Percentiles rank a stretch among this genome's conserved stretches.
phyloP scores from a whole-genome alignment of 2,113 vertebrate species.

The Laticauda colubrina region DNA sequence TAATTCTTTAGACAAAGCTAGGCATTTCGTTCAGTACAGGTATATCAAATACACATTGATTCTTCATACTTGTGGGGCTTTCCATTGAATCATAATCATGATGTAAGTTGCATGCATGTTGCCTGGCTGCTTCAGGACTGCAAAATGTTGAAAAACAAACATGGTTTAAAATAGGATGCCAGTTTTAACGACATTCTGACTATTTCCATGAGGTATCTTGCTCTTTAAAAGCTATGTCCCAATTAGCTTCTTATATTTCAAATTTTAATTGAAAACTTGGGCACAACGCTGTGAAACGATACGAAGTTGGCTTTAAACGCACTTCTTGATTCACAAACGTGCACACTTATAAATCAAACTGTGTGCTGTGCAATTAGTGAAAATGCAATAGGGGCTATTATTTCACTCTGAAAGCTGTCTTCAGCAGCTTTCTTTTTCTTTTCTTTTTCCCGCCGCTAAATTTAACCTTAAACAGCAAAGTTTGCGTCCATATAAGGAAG shows the following conservation, averaged over 20 bases:
- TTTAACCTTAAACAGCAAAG: neutral
- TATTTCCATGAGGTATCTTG: neutral
- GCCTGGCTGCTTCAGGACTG: neutral
- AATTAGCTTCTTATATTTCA: neutral
- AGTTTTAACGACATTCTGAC: neutral
- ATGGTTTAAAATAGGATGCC: neutral
- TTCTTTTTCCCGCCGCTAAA: neutral
- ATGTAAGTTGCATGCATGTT: rapidly evolving
- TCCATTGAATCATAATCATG: neutral
- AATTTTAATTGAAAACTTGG: rapidly evolving
- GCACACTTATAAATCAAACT: neutral
- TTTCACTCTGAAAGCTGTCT: neutral
- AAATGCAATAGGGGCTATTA: neutral
- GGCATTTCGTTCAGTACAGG: neutral
- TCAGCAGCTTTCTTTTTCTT: neutral
- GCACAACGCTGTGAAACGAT: neutral
- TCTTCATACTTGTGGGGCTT: neutral
- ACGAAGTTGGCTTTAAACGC: neutral
- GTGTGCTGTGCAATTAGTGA: neutral
- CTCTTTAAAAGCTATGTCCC: neutral
- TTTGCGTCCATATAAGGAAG: slow-evolving; percentile 9
- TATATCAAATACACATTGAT: neutral
- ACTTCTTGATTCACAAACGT: neutral
- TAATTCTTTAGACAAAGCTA: neutral
- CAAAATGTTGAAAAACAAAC: neutral